Conservation (phyloP, 2,797 vertebrate genomes). For the Zalophus californianus region DNA sequence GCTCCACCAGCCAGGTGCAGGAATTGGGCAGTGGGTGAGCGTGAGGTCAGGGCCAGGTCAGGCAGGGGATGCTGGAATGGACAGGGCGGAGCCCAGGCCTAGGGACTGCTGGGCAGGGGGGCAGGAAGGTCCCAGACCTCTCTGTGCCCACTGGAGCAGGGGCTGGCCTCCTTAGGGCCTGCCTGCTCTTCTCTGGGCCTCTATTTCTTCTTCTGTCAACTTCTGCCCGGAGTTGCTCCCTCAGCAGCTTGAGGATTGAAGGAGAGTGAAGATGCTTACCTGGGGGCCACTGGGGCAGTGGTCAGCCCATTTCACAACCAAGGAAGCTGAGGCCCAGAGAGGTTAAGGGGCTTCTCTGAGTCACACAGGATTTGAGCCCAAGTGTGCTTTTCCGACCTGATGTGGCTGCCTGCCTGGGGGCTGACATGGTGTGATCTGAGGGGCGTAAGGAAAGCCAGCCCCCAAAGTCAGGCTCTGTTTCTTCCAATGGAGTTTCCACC, state of each 20-base stretch:
- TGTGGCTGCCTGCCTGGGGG: neutral
- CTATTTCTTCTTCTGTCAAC: neutral
- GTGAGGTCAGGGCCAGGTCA: neutral
- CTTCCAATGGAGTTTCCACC: neutral
- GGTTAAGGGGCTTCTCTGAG: neutral
- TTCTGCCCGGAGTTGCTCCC: neutral
- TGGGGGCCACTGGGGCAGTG: no score
- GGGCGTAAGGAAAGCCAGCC: neutral
- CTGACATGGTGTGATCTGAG: neutral
- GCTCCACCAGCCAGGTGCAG: neutral
- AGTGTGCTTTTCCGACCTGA: neutral
- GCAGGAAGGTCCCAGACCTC: neutral
- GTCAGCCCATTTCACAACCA: neutral
- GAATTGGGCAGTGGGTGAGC: conserved; percentile 35
- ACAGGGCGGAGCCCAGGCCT: neutral
- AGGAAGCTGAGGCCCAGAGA: neutral
- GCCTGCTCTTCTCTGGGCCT: neutral
- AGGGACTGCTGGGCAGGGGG: neutral
- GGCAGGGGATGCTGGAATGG: neutral
- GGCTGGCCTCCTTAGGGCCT: neutral
- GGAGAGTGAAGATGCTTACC: neutral
- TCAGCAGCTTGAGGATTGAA: neutral
- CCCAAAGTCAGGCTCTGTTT: neutral
- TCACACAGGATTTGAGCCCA: neutral
- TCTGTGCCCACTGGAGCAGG: neutral